Evolutionary conservation across 2,113 vertebrate species (phyloP).

Genomic region (Rostratula benghalensis): DNA sequence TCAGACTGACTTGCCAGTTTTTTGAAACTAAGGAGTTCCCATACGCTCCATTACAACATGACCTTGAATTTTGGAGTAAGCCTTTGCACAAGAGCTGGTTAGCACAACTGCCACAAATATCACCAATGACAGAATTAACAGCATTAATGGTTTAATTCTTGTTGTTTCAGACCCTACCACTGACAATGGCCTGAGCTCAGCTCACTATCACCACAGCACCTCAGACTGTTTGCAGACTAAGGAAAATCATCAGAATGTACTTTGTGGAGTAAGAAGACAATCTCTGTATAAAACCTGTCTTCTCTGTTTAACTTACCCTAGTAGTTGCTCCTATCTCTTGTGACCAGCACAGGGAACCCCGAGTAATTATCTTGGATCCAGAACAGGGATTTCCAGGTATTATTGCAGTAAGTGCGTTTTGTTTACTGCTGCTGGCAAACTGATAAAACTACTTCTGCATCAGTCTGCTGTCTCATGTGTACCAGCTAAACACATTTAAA

Average conservation of each 20-base stretch:
- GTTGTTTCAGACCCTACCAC: not conserved
- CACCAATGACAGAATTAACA: not conserved
- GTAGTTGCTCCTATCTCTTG: not conserved
- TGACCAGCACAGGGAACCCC: not conserved
- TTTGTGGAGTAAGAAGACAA: not conserved
- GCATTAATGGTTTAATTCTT: not conserved
- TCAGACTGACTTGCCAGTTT: not conserved
- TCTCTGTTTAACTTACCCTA: not conserved
- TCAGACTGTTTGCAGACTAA: not conserved
- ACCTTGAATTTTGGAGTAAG: not conserved
- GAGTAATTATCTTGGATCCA: not conserved
- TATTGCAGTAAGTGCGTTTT: not conserved
- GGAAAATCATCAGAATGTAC: not conserved
- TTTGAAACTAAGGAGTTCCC: not conserved
- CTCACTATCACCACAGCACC: not conserved
- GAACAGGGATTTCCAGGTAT: not conserved
- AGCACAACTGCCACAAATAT: not conserved
- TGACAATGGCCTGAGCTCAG: not conserved
- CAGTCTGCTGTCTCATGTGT: not conserved
- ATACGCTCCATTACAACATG: not conserved
- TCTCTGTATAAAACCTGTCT: not conserved
- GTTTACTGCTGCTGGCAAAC: not conserved
- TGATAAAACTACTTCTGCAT: not conserved
- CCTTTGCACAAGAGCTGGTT: not conserved
- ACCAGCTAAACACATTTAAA: not conserved